These are phyloP conservation scores for Lasioglossum morio DNA, from an alignment of 2,888 invertebrate genomes.

Conservation along the genomic window DNA sequence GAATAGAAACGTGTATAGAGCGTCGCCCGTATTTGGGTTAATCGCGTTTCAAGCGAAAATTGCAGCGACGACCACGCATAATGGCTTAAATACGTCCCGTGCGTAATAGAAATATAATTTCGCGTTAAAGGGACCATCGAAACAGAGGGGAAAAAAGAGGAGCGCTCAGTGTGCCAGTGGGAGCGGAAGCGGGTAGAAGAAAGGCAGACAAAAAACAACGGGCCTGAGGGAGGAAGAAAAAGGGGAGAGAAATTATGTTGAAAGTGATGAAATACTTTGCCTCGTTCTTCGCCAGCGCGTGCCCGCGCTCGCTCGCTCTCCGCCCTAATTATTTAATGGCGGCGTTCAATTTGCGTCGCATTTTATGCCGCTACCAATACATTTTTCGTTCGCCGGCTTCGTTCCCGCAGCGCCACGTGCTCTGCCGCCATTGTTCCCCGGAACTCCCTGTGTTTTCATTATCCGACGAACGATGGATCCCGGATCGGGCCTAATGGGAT, in stretches of 20 bases:
- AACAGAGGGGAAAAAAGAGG: conserved; percentile 32
- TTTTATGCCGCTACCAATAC: conserved; percentile 45
- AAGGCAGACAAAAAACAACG: conserved; percentile 13
- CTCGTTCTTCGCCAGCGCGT: conserved; percentile 41
- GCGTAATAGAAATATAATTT: conserved; percentile 76
- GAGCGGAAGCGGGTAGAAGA: neutral
- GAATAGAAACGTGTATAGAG: conserved; percentile 51
- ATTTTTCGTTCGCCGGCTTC: conserved; percentile 40
- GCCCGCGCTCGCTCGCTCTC: conserved; percentile 26
- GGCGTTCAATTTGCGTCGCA: conserved; percentile 70
- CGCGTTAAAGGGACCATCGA: conserved; percentile 61
- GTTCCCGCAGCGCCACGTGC: conserved; percentile 16
- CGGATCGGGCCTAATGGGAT: conserved; percentile 33
- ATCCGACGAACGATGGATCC: conserved; percentile 33
- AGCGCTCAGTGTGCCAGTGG: neutral
- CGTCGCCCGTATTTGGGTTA: conserved; percentile 67
- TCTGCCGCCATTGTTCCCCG: conserved; percentile 32
- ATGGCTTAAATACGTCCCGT: conserved; percentile 72
- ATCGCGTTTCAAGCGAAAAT: conserved; percentile 71
- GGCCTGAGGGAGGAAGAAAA: neutral
- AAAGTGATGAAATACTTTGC: conserved; percentile 65
- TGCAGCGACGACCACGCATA: conserved; percentile 72
- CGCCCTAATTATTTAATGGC: conserved; percentile 74
- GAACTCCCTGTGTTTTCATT: conserved; percentile 23
- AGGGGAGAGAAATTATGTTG: conserved; percentile 37